Evolutionary conservation across 2,797 vertebrate species (phyloP).

Genomic region (Monodelphis domestica): DNA sequence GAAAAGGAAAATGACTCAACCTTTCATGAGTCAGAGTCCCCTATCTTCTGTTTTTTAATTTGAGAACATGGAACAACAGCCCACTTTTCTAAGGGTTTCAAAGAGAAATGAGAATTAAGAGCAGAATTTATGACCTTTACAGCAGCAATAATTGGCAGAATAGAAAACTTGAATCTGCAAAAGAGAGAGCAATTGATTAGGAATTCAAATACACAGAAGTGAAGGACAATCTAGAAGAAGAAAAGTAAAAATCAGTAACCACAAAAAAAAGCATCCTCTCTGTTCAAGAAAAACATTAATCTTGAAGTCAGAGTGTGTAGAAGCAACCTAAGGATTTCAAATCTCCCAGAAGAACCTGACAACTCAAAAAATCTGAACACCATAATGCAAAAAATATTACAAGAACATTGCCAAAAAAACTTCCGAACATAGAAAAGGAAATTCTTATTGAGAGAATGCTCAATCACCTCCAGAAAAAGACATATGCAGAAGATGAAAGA

Average conservation of each 20-base stretch:
- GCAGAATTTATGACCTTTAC: neutral
- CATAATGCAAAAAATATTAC: too few species aligned
- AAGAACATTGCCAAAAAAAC: neutral
- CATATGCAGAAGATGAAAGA: neutral
- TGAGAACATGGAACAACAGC: neutral
- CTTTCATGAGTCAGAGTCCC: neutral
- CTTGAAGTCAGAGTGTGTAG: neutral
- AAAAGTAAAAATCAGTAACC: neutral
- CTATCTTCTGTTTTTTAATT: neutral
- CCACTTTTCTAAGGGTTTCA: neutral
- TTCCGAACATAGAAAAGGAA: neutral
- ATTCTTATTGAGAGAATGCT: neutral
- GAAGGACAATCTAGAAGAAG: neutral
- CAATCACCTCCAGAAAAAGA: neutral
- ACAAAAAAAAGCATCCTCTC: neutral
- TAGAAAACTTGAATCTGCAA: neutral
- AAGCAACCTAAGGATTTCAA: neutral
- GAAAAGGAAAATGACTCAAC: neutral
- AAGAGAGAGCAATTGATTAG: neutral
- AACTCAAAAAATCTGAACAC: neutral
- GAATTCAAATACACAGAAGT: neutral
- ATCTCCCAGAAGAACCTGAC: neutral
- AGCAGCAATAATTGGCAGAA: neutral
- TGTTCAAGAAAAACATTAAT: neutral
- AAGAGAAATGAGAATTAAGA: neutral